These are phyloP conservation scores for Volucella inanis DNA, from an alignment of 2,888 invertebrate species.

Conservation along the genomic window DNA sequence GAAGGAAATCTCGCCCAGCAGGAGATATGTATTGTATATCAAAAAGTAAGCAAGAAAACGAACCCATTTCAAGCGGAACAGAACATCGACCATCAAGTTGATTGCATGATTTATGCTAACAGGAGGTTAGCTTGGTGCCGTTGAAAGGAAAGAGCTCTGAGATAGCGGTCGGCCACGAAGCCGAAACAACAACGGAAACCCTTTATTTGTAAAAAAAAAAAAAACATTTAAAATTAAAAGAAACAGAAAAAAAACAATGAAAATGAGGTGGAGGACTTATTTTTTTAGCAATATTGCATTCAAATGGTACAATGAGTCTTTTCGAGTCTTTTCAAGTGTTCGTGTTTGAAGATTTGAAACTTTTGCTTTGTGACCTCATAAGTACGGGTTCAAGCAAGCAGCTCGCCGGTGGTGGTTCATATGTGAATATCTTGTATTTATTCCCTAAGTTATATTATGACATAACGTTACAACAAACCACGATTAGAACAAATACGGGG, in stretches of 20 bases:
- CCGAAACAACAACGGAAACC: not conserved
- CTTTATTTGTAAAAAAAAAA: constrained; percentile 16
- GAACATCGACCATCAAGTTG: constrained; percentile 47
- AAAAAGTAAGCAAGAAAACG: constrained; percentile 1
- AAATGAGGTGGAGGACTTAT: not conserved
- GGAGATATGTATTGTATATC: constrained; percentile 15
- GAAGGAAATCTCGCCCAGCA: constrained; percentile 19
- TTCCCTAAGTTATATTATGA: too few relatives aligned
- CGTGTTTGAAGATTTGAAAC: not conserved
- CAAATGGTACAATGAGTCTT: not conserved
- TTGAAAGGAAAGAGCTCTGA: constrained; percentile 33
- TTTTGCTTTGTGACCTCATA: too few relatives aligned
- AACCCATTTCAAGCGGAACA: not conserved
- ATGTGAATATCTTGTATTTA: too few relatives aligned
- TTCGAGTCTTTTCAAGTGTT: not conserved
- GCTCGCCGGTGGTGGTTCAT: not conserved
- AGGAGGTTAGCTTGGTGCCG: constrained; percentile 9
- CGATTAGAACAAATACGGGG: too few relatives aligned
- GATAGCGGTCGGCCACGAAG: constrained; percentile 10
- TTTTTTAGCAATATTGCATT: constrained; percentile 2
- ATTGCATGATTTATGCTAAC: constrained; percentile 66
- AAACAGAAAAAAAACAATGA: not conserved
- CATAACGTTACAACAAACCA: too few relatives aligned
- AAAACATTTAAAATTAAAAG: not conserved
- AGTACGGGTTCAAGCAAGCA: not conserved